Evolutionary conservation across 1,140 invertebrate species (phyloP), one percentile per base, ranked within the genome.

Genomic region (Holotrichia oblita): DNA sequence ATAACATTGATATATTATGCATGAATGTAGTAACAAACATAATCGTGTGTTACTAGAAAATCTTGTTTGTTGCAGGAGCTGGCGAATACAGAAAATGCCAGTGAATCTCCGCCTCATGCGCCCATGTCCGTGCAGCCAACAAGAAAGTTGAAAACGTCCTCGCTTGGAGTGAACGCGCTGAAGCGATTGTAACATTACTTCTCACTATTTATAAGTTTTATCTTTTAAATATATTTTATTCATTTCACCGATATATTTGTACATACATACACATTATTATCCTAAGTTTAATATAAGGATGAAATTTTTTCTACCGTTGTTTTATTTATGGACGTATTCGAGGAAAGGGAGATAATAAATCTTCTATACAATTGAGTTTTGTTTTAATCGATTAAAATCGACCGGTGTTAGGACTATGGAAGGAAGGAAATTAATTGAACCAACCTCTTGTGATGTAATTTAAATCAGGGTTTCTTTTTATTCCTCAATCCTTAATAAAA

Each of bases 101-200:
- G 89, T 82, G 89, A 90, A 81, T 89, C 90, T 81, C 90, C 92
- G 84, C 89, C 94, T 81, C 90, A 93, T 82, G 93, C 93, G 81
- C 93, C 93, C 61, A 90, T 94, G 86, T 95, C 94, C 77, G 93
- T 94, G 83, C 94, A 94, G 86, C 93, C 93, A 78, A 94, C 91
- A 76, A 90, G 94, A 84, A 94, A 95, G 87, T 89, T 91, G 80
- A 93, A 93, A 88, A 87, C 89, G 79, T 88, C 89, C 76, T 90
- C 90, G 20, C 85, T 92, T 80, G 89, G 88, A 84, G 88, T 91
- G 81, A 89, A 90, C 79, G 89, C 90, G 40, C 83, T 92, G 72
- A 87, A 90, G 86, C 89, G 91, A 86, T 89, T 90, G 86, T 90
- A 90, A 88, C 80, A 74, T 61, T 78, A 69, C 12, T 80, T 55